phyloP scores from a whole-genome alignment of 2,113 vertebrate species.

The Eulemur macaco region DNA sequence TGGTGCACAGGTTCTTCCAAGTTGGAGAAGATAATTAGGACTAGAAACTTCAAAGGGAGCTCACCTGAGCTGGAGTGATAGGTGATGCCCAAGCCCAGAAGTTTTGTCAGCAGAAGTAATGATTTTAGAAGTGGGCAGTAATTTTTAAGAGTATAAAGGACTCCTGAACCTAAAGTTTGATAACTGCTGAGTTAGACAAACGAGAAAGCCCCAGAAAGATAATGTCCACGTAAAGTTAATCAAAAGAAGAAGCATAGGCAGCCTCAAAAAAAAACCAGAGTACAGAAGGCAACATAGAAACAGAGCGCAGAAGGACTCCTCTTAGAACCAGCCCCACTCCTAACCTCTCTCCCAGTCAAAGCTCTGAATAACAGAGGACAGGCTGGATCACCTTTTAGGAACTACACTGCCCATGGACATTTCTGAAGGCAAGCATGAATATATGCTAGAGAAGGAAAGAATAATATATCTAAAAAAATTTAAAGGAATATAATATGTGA shows the following conservation, averaged over 20 bases:
- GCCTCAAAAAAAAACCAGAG: not conserved
- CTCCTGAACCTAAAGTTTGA: not conserved
- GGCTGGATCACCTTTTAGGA: not conserved
- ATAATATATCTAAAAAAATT: not conserved
- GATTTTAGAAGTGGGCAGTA: not conserved
- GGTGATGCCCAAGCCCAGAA: not conserved
- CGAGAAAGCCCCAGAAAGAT: not conserved
- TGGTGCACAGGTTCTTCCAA: not conserved
- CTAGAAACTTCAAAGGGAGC: not conserved
- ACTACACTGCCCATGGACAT: not conserved
- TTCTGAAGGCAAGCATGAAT: not conserved
- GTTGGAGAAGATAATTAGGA: not conserved
- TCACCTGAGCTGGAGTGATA: not conserved
- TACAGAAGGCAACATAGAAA: not conserved
- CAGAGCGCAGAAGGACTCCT: not conserved
- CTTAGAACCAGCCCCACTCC: not conserved
- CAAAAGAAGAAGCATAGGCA: not conserved
- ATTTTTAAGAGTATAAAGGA: not conserved
- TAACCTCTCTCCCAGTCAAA: not conserved
- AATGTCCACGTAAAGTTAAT: not conserved
- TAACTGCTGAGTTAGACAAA: slow-evolving; percentile 15
- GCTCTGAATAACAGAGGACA: not conserved
- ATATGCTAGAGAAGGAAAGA: not conserved
- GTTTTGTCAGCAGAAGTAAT: not conserved
- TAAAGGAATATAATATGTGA: not conserved